phyloP scores from a whole-genome alignment of 2,888 invertebrate genomes.

The Caenorhabditis becei region DNA sequence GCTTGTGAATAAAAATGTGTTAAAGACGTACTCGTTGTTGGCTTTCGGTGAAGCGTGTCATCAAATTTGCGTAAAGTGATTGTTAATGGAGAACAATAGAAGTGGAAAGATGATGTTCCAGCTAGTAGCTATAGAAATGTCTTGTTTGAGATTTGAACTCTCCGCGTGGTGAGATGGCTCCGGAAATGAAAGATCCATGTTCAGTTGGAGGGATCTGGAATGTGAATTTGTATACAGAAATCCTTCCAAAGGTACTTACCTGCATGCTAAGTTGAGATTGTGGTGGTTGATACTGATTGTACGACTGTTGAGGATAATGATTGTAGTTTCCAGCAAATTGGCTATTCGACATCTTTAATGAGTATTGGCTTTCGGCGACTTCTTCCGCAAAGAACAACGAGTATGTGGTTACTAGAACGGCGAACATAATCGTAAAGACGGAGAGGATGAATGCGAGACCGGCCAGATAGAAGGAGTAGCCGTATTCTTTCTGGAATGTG shows the following conservation, averaged over 20 bases:
- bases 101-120: slow-evolving; percentile 12
- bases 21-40: slow-evolving; percentile 43
- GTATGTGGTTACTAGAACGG: slow-evolving; percentile 74
- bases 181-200: slow-evolving; percentile 62
- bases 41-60: slow-evolving; percentile 42
- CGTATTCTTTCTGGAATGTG: slow-evolving; percentile 76
- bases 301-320: slow-evolving; percentile 47
- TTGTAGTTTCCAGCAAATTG: slow-evolving; percentile 33
- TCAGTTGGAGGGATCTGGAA: slow-evolving; percentile 57
- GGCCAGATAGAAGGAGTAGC: slow-evolving; percentile 81
- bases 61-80: slow-evolving; percentile 37
- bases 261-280: slow-evolving; percentile 53
- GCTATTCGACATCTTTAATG: slow-evolving; percentile 38
- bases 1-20: slow-evolving; percentile 14
- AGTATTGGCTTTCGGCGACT: slow-evolving; percentile 41
- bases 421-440: slow-evolving; percentile 74
- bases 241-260: slow-evolving; percentile 21
- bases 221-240: neutral
- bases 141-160: slow-evolving; percentile 69
- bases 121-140: slow-evolving; percentile 71
- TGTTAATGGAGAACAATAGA: slow-evolving; percentile 39
- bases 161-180: slow-evolving; percentile 57
- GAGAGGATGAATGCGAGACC: slow-evolving; percentile 74
- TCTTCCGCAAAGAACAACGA: slow-evolving; percentile 72
- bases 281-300: slow-evolving; percentile 22